These are phyloP conservation scores for Coracias cyanogaster DNA, from an alignment of 2,797 vertebrate genomes.

Conservation along the genomic window DNA sequence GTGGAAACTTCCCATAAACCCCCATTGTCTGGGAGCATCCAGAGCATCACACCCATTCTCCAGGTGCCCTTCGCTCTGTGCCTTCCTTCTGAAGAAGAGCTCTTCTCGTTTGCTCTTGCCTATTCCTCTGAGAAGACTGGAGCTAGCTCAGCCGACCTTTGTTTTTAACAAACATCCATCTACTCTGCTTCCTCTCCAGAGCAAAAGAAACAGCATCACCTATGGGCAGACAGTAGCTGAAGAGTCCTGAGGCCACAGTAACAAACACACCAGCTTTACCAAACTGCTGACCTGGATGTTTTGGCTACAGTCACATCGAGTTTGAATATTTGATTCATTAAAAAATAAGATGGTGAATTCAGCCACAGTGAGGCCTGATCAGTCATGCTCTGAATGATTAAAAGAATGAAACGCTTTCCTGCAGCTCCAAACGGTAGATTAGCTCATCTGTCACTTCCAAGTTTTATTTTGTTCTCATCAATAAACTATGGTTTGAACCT, in stretches of 20 bases:
- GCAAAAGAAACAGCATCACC: neutral
- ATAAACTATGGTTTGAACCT: neutral
- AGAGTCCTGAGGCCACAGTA: neutral
- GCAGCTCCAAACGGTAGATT: neutral
- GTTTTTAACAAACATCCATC: neutral
- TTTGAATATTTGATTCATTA: neutral
- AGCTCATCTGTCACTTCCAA: neutral
- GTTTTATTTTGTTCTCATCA: neutral
- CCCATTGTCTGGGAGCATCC: neutral
- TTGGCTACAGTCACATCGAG: neutral
- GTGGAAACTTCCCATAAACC: neutral
- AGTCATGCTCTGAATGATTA: neutral
- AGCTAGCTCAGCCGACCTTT: neutral
- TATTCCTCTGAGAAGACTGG: neutral
- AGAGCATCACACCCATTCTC: neutral
- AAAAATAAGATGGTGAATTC: neutral
- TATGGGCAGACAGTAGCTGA: neutral
- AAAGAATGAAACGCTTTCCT: neutral
- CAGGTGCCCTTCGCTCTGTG: neutral
- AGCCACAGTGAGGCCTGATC: neutral
- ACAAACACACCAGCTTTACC: neutral
- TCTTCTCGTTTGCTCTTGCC: neutral
- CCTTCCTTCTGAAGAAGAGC: neutral
- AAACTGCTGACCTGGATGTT: neutral
- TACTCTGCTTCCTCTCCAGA: neutral